phyloP scores from a whole-genome alignment of 2,113 vertebrate species.

The Serilophus lunatus region DNA sequence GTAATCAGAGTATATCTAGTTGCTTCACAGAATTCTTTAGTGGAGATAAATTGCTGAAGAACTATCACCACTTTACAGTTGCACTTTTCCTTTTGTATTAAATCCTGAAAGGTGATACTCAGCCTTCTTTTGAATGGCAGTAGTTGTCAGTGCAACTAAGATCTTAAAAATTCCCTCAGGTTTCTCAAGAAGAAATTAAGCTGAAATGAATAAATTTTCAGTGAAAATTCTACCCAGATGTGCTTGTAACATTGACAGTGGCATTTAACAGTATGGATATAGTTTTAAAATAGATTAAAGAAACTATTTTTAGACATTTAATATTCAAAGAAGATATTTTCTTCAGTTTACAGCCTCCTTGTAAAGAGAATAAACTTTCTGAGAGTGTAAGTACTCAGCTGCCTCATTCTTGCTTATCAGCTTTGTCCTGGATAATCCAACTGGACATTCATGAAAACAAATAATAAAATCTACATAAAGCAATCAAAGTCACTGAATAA shows the following conservation, averaged over 20 bases:
- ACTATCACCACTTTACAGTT: not conserved
- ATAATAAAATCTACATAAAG: not conserved
- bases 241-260: not conserved
- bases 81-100: not conserved
- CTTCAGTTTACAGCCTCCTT: not conserved
- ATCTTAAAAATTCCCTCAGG: not conserved
- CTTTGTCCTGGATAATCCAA: not conserved
- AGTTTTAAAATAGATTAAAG: not conserved
- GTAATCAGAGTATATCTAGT: not conserved
- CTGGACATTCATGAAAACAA: not conserved
- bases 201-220: constrained; percentile 20
- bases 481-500: not conserved
- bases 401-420: not conserved
- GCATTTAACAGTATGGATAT: not conserved
- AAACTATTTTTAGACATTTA: not conserved
- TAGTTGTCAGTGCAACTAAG: constrained; percentile 32
- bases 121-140: not conserved
- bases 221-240: not conserved
- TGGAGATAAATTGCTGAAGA: not conserved
- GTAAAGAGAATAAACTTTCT: not conserved
- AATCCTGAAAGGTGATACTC: not conserved
- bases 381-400: not conserved
- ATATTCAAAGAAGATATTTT: not conserved
- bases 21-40: not conserved
- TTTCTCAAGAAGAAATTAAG: constrained; percentile 22